Base-by-base conservation (phyloP, 1,140 invertebrate species). In the Pogonus chalceus region DNA sequence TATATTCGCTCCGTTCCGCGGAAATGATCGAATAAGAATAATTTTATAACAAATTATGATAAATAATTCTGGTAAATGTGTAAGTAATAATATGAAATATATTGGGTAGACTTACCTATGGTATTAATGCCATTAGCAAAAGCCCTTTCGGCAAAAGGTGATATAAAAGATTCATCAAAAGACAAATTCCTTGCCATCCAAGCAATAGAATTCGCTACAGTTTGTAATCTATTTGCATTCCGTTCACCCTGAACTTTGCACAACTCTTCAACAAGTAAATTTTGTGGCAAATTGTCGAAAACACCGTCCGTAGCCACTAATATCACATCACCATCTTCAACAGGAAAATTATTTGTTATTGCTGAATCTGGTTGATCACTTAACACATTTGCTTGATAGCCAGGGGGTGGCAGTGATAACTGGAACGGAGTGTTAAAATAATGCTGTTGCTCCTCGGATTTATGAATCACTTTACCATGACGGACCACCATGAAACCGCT, bases 371-470 rank as follows among this genome's bases (percentile, higher is more conserved):
- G 93, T 69, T 90, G 92, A 72, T 94, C 92, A 68, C 88, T 91
- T 2, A 92, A 78, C 23, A 93, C 90, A 61, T 84, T 81, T 20
- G 81, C 81, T 57, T 85, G 84, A 60, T 92, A 87, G 39, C 87
- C 85, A 2, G 93, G 90, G 18, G 95, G 96, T 43, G 92, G 89
- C 57, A 97, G 73, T 35, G 92, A 91, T 48, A 98, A 76, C 73
- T 98, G 95, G 76, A 94, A 98, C 4, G 96, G 96, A 23, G 96
- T 96, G 74, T 98, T 98, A 70, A 98, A 98, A 70, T 97, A 97
- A 72, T 98, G 95, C 64, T 96, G 92, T 67, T 98, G 95, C 71
- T 98, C 95, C 61, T 91, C 86, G 0, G 91, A 95, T 52, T 90
- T 81, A 70, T 94, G 89, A 20, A 98, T 83, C 14, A 98, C 83